phyloP scores from a whole-genome alignment of 1,140 invertebrate genomes.

The Nixonia krombeini region DNA sequence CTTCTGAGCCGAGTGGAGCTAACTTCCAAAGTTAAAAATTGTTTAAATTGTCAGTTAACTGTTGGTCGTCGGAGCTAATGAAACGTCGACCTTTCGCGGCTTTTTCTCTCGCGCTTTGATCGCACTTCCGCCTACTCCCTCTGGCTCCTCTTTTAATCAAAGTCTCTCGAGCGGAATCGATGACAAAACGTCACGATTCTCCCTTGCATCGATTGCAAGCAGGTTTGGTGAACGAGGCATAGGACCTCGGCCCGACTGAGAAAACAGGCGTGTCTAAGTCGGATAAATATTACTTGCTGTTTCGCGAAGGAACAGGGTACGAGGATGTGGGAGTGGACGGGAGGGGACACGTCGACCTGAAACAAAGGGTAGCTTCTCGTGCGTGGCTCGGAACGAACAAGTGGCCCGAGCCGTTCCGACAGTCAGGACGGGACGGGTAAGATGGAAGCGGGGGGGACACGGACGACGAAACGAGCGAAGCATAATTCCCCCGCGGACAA shows the following conservation, averaged over 20 bases:
- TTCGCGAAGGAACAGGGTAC: no score
- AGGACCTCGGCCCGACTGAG: no score
- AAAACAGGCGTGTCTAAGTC: constrained; percentile 32
- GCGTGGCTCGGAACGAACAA: constrained; percentile 48
- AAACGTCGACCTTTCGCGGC: constrained; percentile 59
- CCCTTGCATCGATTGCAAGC: no score
- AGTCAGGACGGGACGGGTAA: no score
- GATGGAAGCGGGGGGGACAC: constrained; percentile 51
- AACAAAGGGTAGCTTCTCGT: constrained; percentile 43
- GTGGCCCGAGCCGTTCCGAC: constrained; percentile 51
- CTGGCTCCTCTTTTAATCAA: constrained; percentile 9
- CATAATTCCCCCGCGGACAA: no score
- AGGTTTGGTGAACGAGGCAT: no score
- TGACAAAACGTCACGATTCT: no score
- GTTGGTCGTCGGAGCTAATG: constrained; percentile 67
- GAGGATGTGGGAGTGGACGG: no score
- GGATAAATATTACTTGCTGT: constrained; percentile 50
- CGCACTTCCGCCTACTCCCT: no score
- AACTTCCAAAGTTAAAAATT: constrained; percentile 69
- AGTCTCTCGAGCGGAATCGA: no score
- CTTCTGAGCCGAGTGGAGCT: constrained; percentile 51
- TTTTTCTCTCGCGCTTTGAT: constrained; percentile 35
- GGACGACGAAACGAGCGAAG: constrained; percentile 36
- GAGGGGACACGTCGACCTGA: constrained; percentile 48
- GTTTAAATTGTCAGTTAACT: constrained; percentile 70